A percentile compares a stretch with the other conserved stretches of the same genome.
phyloP scores from a whole-genome alignment of 2,888 invertebrate species.

The Mythimna vitellina region DNA sequence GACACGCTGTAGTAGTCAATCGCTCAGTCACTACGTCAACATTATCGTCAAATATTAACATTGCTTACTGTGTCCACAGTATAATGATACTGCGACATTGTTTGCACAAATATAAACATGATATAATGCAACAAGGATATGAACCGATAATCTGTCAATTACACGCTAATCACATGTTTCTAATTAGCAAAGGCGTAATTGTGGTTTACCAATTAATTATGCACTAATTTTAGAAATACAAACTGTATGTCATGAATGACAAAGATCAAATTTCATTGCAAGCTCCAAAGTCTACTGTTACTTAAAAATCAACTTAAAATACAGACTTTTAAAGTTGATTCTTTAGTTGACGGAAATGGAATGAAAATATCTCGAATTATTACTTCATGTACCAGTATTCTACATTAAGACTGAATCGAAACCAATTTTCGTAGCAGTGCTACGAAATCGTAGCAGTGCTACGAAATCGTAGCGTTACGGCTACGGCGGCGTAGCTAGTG shows the following conservation, averaged over 20 bases:
- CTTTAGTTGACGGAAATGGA: no score
- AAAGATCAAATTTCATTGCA: no score
- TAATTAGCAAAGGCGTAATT: conserved; percentile 20
- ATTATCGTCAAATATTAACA: neutral
- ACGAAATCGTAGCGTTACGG: conserved; percentile 21
- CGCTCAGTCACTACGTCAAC: no score
- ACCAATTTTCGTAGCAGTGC: neutral
- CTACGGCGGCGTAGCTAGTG: conserved; percentile 16
- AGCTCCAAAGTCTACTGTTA: no score
- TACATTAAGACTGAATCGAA: no score
- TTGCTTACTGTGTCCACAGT: neutral
- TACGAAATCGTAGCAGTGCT: conserved; percentile 28
- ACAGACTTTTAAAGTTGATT: no score
- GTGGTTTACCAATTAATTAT: conserved; percentile 25
- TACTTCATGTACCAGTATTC: no score
- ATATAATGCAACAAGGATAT: conserved; percentile 5
- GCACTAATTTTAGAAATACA: no score
- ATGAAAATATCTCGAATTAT: no score
- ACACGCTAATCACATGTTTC: conserved; percentile 30
- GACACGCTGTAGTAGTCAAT: no score
- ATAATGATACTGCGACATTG: neutral
- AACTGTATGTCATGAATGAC: no score
- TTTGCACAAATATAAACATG: conserved; percentile 16
- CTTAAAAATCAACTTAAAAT: no score
- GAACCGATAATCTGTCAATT: conserved; percentile 43